phyloP scores from a whole-genome alignment of 1,140 invertebrate species.

The Drosophila bipectinata region DNA sequence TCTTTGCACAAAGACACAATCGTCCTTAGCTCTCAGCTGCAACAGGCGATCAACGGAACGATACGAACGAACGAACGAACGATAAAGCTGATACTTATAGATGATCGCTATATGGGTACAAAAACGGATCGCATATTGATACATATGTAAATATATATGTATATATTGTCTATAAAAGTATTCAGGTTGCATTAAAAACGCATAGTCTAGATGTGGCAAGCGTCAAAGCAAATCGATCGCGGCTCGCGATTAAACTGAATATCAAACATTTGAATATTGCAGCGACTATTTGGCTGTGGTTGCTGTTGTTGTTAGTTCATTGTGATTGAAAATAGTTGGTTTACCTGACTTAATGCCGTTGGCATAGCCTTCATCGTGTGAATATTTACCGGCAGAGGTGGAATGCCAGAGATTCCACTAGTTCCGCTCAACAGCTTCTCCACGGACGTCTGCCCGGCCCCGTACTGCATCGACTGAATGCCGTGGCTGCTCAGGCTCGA shows the following conservation, averaged over 20 bases:
- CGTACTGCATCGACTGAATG: slow-evolving; percentile 71
- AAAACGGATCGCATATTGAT: slow-evolving; percentile 13
- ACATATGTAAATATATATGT: not conserved
- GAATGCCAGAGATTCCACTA: slow-evolving; percentile 83
- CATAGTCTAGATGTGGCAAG: slow-evolving; percentile 29
- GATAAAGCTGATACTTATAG: slow-evolving; percentile 24
- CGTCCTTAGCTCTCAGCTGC: slow-evolving; percentile 13
- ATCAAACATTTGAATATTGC: slow-evolving; percentile 17
- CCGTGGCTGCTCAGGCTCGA: slow-evolving; percentile 82
- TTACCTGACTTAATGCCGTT: slow-evolving; percentile 84
- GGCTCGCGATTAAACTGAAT: slow-evolving; percentile 10
- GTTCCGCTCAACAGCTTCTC: slow-evolving; percentile 82
- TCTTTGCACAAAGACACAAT: slow-evolving; percentile 30
- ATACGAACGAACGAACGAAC: slow-evolving; percentile 24
- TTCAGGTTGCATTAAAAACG: slow-evolving; percentile 2
- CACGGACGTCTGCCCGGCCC: slow-evolving; percentile 62
- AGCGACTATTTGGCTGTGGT: slow-evolving; percentile 26
- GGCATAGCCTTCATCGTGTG: slow-evolving; percentile 84
- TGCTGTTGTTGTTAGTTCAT: slow-evolving; percentile 73
- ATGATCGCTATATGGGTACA: slow-evolving; percentile 46
- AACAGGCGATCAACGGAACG: slow-evolving; percentile 56
- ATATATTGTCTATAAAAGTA: slow-evolving; percentile 12
- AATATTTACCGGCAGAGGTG: slow-evolving; percentile 84
- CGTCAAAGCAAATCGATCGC: slow-evolving; percentile 35
- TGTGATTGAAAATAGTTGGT: slow-evolving; percentile 82